These are phyloP conservation scores for Phycodurus eques DNA, from an alignment of 2,113 vertebrate species.

Conservation along the genomic window DNA sequence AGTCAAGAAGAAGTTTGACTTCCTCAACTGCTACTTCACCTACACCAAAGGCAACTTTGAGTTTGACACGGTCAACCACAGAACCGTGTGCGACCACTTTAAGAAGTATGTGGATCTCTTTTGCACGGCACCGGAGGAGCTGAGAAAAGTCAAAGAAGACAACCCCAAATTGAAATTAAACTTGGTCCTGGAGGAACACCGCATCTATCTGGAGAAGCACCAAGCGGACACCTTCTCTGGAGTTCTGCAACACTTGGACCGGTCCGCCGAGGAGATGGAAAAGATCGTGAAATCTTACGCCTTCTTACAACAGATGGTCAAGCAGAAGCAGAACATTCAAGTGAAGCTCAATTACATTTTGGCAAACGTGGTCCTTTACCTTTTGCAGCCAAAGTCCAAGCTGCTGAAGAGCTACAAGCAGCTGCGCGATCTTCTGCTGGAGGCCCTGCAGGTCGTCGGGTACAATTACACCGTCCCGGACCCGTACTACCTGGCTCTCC, in stretches of 20 bases:
- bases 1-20: conserved; percentile 35
- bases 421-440: conserved; percentile 6
- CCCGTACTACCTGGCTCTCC: conserved; percentile 52
- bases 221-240: conserved; percentile 53
- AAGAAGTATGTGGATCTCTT: conserved; percentile 21
- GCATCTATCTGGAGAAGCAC: conserved; percentile 37
- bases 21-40: conserved; percentile 27
- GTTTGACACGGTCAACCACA: conserved; percentile 24
- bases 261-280: background rate
- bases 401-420: conserved; percentile 1
- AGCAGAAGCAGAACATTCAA: conserved; percentile 19
- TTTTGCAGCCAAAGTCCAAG: conserved; percentile 22
- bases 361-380: conserved; percentile 48
- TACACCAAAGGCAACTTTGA: conserved; percentile 41
- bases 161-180: conserved; percentile 21
- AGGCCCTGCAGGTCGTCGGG: conserved; percentile 44
- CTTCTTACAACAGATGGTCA: conserved; percentile 15
- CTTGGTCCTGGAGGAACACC: conserved; percentile 12
- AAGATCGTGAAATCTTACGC: conserved; percentile 31
- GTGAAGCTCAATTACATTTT: conserved; percentile 53
- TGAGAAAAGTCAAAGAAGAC: background rate
- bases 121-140: conserved; percentile 1
- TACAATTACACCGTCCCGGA: conserved; percentile 29
- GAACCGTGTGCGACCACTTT: background rate
- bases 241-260: conserved; percentile 47